phyloP scores from a whole-genome alignment of 2,113 vertebrate genomes.

The Tragelaphus imberbis region DNA sequence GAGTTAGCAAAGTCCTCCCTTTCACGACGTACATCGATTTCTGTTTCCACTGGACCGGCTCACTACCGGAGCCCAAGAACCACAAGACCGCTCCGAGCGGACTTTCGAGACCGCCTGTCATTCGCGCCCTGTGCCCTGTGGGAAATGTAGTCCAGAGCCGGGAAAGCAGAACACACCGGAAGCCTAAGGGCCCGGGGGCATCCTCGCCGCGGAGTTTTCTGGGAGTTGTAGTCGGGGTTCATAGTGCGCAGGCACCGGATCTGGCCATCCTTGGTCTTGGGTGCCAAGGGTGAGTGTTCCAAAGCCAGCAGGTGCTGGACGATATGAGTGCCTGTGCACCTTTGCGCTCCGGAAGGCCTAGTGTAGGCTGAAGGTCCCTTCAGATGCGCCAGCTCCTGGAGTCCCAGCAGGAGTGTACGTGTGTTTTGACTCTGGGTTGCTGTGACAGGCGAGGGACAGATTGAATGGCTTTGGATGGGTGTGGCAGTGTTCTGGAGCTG shows the following conservation, averaged over 20 bases:
- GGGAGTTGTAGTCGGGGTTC: background rate
- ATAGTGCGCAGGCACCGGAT: background rate
- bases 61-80: background rate
- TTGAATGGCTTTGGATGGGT: background rate
- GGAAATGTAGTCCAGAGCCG: background rate
- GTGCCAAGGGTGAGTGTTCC: too few relatives aligned
- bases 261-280: background rate
- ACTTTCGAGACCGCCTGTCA: accelerated
- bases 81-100: accelerated
- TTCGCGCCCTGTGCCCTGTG: background rate
- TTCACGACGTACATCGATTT: background rate
- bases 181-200: background rate
- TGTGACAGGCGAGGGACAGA: background rate
- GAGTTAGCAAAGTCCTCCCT: background rate
- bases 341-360: background rate
- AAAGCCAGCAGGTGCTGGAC: background rate
- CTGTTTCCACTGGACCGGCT: background rate
- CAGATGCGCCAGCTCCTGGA: background rate
- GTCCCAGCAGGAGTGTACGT: background rate
- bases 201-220: background rate
- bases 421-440: background rate
- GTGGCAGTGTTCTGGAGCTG: background rate
- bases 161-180: background rate
- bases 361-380: background rate
- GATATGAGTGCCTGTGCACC: background rate